phyloP scores from a whole-genome alignment of 2,888 invertebrate species.

The Melieria omissa region DNA sequence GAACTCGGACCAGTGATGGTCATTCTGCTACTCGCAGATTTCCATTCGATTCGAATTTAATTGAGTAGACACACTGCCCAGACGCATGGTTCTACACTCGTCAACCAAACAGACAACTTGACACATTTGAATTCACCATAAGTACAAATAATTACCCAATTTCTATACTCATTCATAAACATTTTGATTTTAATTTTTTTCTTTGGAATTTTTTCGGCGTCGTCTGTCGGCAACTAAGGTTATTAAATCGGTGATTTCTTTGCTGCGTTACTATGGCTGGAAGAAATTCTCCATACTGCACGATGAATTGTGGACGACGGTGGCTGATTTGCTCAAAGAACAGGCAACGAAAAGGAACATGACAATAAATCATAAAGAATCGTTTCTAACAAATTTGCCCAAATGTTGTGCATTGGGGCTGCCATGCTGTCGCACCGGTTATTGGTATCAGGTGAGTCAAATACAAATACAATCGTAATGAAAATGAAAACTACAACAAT shows the following conservation, averaged over 20 bases:
- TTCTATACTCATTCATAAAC: neutral
- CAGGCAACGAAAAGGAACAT: slow-evolving; percentile 82
- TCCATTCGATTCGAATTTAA: too few species aligned
- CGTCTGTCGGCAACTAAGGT: slow-evolving; percentile 71
- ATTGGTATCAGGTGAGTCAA: slow-evolving; percentile 79
- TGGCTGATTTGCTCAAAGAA: slow-evolving; percentile 82
- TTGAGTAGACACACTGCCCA: too few species aligned
- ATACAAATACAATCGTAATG: too few species aligned
- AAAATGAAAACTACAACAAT: too few species aligned
- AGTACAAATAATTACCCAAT: too few species aligned
- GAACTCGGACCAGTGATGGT: too few species aligned
- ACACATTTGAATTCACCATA: too few species aligned
- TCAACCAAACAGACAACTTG: too few species aligned
- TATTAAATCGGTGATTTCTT: slow-evolving; percentile 91
- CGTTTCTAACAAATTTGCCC: slow-evolving; percentile 75
- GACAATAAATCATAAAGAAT: slow-evolving; percentile 82
- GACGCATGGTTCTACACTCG: too few species aligned
- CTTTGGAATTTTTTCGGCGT: neutral
- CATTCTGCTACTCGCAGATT: too few species aligned
- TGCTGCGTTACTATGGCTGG: slow-evolving; percentile 93
- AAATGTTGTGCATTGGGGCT: slow-evolving; percentile 82
- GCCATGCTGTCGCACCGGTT: slow-evolving; percentile 80
- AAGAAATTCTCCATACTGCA: slow-evolving; percentile 90
- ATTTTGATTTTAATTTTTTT: neutral
- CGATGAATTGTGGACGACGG: slow-evolving; percentile 83